Conservation (phyloP, 1,140 invertebrate genomes). For the Trichomalopsis sarcophagae region DNA sequence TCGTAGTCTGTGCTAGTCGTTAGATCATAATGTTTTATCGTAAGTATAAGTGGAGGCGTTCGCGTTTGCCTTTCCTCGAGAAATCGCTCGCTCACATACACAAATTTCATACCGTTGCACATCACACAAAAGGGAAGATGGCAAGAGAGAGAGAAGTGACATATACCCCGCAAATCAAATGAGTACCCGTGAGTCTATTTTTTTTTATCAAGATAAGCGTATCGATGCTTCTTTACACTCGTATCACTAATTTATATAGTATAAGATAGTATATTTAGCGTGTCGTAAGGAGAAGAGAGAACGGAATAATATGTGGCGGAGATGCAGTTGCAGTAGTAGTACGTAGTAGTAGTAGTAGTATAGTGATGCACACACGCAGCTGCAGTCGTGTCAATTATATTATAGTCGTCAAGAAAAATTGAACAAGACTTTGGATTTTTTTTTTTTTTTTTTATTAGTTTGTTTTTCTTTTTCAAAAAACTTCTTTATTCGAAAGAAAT, state of each 20-base stretch:
- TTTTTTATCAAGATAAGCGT: not conserved
- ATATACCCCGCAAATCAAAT: conserved; percentile 19
- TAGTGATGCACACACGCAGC: not conserved
- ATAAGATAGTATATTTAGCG: not conserved
- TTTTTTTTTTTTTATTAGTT: not conserved
- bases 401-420: not conserved
- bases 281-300: not conserved
- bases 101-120: not conserved
- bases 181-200: conserved; percentile 35
- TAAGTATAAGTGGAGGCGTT: too few relatives aligned
- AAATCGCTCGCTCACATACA: not conserved
- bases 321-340: not conserved
- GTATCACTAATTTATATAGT: not conserved
- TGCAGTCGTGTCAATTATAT: not conserved
- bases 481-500: conserved; percentile 49
- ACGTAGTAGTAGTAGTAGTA: not conserved
- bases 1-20: not conserved
- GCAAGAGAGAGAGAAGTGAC: conserved; percentile 41
- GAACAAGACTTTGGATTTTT: not conserved
- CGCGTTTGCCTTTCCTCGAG: too few relatives aligned
- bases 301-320: not conserved
- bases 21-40: too few relatives aligned
- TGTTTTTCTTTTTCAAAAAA: conserved; percentile 36
- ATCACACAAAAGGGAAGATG: conserved; percentile 1
- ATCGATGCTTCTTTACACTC: conserved; percentile 3